A percentile compares a stretch with the other conserved stretches of the same genome.
These are phyloP conservation scores for Zoanthus solanderi DNA, from an alignment of 92 coral and sea anemone genomes.

Conservation along the genomic window DNA sequence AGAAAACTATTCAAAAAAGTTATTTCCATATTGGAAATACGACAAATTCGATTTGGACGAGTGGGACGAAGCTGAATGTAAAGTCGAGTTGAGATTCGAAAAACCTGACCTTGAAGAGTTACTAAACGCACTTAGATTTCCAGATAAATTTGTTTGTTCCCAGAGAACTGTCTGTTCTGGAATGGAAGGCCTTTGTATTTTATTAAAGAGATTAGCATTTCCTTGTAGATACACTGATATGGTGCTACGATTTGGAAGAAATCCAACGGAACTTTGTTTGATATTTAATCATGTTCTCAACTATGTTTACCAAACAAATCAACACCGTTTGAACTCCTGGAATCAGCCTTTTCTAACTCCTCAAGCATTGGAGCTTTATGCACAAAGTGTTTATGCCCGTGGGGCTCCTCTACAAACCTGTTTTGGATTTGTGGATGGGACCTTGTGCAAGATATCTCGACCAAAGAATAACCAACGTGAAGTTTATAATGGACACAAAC, in stretches of 20 bases:
- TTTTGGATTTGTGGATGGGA: constrained; percentile 59
- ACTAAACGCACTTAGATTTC: constrained; percentile 35
- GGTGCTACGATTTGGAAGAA: constrained; percentile 67
- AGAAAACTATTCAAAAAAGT: not conserved
- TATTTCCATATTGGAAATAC: not conserved
- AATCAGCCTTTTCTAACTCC: constrained; percentile 68
- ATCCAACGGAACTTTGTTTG: constrained; percentile 71
- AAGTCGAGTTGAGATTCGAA: constrained; percentile 17
- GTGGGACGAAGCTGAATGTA: constrained; percentile 5
- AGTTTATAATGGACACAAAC: constrained; percentile 46
- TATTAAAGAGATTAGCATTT: constrained; percentile 64
- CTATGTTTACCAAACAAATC: constrained; percentile 50
- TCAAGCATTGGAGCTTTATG: constrained; percentile 50
- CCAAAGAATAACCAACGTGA: constrained; percentile 41
- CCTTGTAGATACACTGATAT: constrained; percentile 70
- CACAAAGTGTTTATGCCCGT: constrained; percentile 49
- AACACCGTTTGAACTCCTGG: constrained; percentile 67
- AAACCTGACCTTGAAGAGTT: not conserved
- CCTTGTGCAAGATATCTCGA: constrained; percentile 35
- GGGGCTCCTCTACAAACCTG: constrained; percentile 68
- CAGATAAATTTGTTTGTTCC: constrained; percentile 64
- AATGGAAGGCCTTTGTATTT: constrained; percentile 67
- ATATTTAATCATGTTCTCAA: constrained; percentile 53
- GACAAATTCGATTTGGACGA: not conserved
- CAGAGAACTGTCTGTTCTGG: constrained; percentile 71